Evolutionary conservation across 2,797 vertebrate genomes (phyloP), one percentile per base, ranked within the genome.

Genomic region (Synanceia verrucosa): DNA sequence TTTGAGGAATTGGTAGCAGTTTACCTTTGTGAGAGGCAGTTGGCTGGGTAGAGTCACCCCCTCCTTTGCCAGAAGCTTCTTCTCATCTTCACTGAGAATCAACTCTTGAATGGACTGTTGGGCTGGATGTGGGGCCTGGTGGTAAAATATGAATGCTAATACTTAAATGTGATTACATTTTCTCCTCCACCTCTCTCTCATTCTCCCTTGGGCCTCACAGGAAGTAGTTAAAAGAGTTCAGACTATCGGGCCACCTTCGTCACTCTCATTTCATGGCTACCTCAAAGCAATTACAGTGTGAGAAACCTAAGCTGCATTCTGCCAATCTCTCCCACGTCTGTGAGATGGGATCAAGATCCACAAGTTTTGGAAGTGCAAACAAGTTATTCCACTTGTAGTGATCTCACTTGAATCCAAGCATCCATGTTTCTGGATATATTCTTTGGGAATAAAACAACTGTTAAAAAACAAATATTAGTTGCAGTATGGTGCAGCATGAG

Each of bases 1-100:
- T 56, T 57, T 62, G 48, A 41, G 12, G 2, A 28, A 57, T 24
- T 57, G 56, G 69, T 13, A 13, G 56, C 12, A 9, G 1, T 65
- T 65, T 90, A 97, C 97, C 95, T 98, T 99, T 73, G 96, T 97
- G 28, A 99, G 97, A 29, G 97, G 98, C 31, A 98, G 93, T 77
- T 98, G 96, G 1, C 89, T 94, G 43, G 98, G 95, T 39, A 99
- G 91, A 9, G 86, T 90, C 80, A 97, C 83, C 16, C 97, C 97
- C 70, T 99, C 97, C 79, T 99, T 98, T 1, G 88, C 90, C 53
- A 99, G 88, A 52, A 99, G 93, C 80, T 97, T 98, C 91, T 96
- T 97, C 92, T 99, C 97, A 0, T 99, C 97, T 59, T 99, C 97
- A 0, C 96, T 97, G 82, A 99, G 94, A 85, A 97, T 90, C 89